Conservation (phyloP, 1,140 invertebrate species). For the Drosophila ambigua region DNA sequence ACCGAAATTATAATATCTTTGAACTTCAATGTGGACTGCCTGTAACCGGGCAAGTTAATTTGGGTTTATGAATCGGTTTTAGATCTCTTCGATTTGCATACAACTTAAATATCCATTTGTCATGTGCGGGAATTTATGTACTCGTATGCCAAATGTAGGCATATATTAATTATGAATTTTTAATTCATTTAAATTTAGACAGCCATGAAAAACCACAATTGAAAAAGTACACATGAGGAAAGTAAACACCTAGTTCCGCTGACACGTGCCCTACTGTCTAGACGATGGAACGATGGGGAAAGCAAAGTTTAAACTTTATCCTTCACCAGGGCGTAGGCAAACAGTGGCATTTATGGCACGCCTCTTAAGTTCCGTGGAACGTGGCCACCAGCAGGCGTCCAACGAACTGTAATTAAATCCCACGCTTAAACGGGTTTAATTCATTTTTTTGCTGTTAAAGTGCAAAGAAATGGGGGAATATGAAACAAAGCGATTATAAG, state of each 20-base stretch:
- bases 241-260: background rate
- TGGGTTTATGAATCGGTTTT: conserved; percentile 61
- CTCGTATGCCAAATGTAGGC: background rate
- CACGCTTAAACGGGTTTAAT: conserved; percentile 19
- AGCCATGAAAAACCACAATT: background rate
- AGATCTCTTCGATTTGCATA: conserved; percentile 72
- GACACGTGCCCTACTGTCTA: background rate
- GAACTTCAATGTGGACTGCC: background rate
- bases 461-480: no score
- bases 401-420: conserved; percentile 31
- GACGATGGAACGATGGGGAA: background rate
- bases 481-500: no score
- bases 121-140: conserved; percentile 27
- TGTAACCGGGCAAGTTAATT: conserved; percentile 3
- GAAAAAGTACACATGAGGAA: no score
- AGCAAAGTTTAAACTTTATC: conserved; percentile 7
- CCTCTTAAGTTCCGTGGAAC: conserved; percentile 5
- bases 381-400: conserved; percentile 1
- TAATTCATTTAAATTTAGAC: conserved; percentile 47
- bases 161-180: conserved; percentile 64
- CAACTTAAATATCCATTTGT: conserved; percentile 70
- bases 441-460: conserved; percentile 22
- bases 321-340: no score
- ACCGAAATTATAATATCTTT: conserved; percentile 37
- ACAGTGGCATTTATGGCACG: conserved; percentile 2